Evolutionary conservation across 2,113 vertebrate genomes (phyloP).

Genomic region (Macquaria ambigua): DNA sequence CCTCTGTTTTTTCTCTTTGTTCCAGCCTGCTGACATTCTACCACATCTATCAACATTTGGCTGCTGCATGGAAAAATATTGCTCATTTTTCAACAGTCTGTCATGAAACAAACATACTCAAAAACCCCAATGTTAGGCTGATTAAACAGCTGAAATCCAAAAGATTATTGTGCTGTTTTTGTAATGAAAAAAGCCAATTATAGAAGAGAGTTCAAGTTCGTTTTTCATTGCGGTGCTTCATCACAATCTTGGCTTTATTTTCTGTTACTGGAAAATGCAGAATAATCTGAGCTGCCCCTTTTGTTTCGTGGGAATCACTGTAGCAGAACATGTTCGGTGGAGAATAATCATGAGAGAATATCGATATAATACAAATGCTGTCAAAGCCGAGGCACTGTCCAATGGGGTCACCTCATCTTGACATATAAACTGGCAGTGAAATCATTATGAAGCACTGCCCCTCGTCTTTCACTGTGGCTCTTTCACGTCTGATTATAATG

Average conservation of each 20-base stretch:
- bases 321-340: constrained; percentile 25
- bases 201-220: not conserved
- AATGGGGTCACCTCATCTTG: constrained; percentile 52
- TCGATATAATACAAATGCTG: constrained; percentile 38
- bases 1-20: constrained; percentile 28
- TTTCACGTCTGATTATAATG: constrained; percentile 70
- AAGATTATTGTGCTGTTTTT: constrained; percentile 5
- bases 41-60: constrained; percentile 42
- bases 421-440: constrained; percentile 60
- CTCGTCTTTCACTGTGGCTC: constrained; percentile 36
- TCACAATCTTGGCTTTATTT: constrained; percentile 31
- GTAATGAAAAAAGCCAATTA: constrained; percentile 31
- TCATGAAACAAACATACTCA: constrained; percentile 21
- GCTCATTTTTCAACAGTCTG: constrained; percentile 24
- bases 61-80: constrained; percentile 16
- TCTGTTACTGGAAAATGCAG: constrained; percentile 38
- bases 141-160: constrained; percentile 54
- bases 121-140: constrained; percentile 2
- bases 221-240: constrained; percentile 6
- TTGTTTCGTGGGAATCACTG: constrained; percentile 42
- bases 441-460: constrained; percentile 63
- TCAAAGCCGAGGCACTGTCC: constrained; percentile 26
- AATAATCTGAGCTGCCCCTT: constrained; percentile 37
- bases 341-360: constrained; percentile 58
- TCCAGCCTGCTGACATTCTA: constrained; percentile 23